Evolutionary conservation across 2,797 vertebrate genomes (phyloP), one percentile per base, ranked within the genome.

Genomic region (Dipus sagitta): DNA sequence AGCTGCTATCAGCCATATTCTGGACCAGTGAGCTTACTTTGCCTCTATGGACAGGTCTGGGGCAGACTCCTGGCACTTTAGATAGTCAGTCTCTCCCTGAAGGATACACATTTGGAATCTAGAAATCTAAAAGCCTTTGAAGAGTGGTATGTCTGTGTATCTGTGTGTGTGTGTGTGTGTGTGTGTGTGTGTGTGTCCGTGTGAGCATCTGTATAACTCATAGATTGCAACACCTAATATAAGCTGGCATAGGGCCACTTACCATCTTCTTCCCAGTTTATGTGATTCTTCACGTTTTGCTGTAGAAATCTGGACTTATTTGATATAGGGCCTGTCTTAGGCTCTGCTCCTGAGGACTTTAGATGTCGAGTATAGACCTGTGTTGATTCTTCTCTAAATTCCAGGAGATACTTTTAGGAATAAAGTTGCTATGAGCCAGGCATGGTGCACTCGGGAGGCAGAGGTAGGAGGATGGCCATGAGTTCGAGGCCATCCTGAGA

Each of bases 381-480:
- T 65, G 21, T 65, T 71, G 38, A 92, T 82, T 83, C 52, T 81
- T 76, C 32, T 38, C 20, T 80, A 21, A 88, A 77, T 12, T 77
- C 83, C n/a, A 26, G 28, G 47, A 85, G 58, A 24, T 80, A 79
- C 24, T 92, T 88, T 93, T 74, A 88, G 42, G n/a, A 88, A 68
- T 34, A 54, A 86, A 91, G 30, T 30, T 76, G 15, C 88, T 60
- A 30, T 1, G 72, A 42, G 9, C 2, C 70, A 78, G 75, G 47
- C 47, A 11, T 47, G 42, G 42, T 47, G 42, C 47, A 47, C 47
- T 47, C 47, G 47, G 9, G 47, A 47, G 47, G 47, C 6, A 47
- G 47, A 47, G 47, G 47, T 47, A 47, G 5, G 47, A 9, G 47
- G 47, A 47, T 47, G 8, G 47, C 47, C 47, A 47, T 9, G 47